Percentiles rank a stretch among this genome's conserved stretches.
phyloP scores from a whole-genome alignment of 2,888 invertebrate species.

The Pheosia gnoma region DNA sequence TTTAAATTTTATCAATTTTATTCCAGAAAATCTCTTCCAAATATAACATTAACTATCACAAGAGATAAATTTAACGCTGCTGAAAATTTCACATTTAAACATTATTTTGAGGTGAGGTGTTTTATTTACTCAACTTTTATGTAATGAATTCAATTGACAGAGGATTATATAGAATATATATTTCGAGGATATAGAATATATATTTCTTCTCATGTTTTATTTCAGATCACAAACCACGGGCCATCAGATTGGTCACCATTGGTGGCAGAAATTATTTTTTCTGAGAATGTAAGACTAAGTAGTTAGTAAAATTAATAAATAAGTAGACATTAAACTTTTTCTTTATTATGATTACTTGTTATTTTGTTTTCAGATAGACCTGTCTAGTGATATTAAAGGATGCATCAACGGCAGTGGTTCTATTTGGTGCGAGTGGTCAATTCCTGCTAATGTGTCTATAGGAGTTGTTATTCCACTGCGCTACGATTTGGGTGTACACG shows the following conservation, averaged over 20 bases:
- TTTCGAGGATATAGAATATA: neutral
- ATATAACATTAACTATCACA: constrained; percentile 58
- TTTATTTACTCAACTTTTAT: neutral
- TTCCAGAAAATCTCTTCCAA: constrained; percentile 66
- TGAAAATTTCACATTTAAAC: constrained; percentile 54
- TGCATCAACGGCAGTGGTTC: constrained; percentile 36
- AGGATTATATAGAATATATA: neutral
- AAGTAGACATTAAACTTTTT: neutral
- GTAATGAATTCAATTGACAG: no score
- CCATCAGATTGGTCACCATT: constrained; percentile 68
- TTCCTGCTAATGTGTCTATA: constrained; percentile 57
- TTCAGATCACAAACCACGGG: constrained; percentile 68
- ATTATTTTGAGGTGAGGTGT: constrained; percentile 65
- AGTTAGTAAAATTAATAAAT: neutral
- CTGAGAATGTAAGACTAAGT: constrained; percentile 51
- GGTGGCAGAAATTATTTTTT: constrained; percentile 42
- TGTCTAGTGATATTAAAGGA: constrained; percentile 51
- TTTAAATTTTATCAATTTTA: constrained; percentile 8
- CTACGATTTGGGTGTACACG: constrained; percentile 55
- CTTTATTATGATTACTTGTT: neutral
- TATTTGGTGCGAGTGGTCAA: constrained; percentile 50
- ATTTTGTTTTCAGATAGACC: constrained; percentile 46
- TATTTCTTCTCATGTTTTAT: constrained; percentile 9
- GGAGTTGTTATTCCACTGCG: constrained; percentile 53
- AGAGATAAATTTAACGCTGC: constrained; percentile 56